phyloP scores from a whole-genome alignment of 2,797 vertebrate species.

The Amazona finschi region DNA sequence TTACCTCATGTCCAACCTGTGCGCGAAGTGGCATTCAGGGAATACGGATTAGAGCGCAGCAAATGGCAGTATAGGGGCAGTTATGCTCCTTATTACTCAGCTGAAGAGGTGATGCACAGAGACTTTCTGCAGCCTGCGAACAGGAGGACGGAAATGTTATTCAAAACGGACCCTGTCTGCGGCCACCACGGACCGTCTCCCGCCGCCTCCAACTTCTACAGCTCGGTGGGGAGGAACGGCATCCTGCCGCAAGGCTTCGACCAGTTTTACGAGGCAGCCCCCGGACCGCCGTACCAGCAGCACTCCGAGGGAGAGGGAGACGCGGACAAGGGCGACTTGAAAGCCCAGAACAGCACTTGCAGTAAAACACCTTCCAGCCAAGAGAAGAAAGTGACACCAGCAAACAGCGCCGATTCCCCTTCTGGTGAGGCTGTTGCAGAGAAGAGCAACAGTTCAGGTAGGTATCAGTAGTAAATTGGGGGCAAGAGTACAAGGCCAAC shows the following conservation, averaged over 20 bases:
- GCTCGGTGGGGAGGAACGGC: slow-evolving; percentile 90
- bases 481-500: slow-evolving; percentile 76
- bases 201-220: slow-evolving; percentile 89
- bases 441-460: slow-evolving; percentile 90
- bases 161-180: slow-evolving; percentile 88
- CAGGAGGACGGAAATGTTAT: slow-evolving; percentile 91
- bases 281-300: slow-evolving; percentile 72
- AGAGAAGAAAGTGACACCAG: slow-evolving; percentile 81
- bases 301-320: slow-evolving; percentile 71
- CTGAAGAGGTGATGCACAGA: slow-evolving; percentile 95
- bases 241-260: slow-evolving; percentile 97
- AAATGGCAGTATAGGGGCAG: slow-evolving; percentile 98
- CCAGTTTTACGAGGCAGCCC: slow-evolving; percentile 90
- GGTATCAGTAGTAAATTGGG: slow-evolving; percentile 69
- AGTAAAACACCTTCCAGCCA: slow-evolving; percentile 79
- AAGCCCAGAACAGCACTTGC: slow-evolving; percentile 75
- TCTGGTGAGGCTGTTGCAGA: slow-evolving; percentile 87
- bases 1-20: slow-evolving; percentile 94
- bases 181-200: slow-evolving; percentile 85
- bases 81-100: slow-evolving; percentile 93
- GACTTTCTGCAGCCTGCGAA: slow-evolving; percentile 91
- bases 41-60: slow-evolving; percentile 95
- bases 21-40: slow-evolving; percentile 95
- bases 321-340: slow-evolving; percentile 85
- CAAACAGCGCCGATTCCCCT: slow-evolving; percentile 82